Percentiles rank a stretch among this genome's conserved stretches.
These are phyloP conservation scores for Girardinichthys multiradiatus DNA, from an alignment of 2,113 vertebrate genomes.

Conservation along the genomic window DNA sequence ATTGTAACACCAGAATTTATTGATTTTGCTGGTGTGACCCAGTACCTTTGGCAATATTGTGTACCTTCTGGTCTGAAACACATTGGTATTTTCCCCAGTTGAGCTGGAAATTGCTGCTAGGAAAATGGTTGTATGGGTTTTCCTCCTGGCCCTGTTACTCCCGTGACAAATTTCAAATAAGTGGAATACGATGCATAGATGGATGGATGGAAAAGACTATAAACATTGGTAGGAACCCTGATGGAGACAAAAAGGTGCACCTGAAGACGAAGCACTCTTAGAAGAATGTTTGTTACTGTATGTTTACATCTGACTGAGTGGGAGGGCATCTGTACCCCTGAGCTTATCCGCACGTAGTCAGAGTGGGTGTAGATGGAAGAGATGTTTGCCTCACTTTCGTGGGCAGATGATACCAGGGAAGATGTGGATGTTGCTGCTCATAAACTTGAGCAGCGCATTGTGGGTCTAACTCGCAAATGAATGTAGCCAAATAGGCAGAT, in stretches of 20 bases:
- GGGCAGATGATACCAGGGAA: conserved; percentile 47
- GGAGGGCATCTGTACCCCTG: conserved; percentile 40
- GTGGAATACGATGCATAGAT: too few relatives aligned
- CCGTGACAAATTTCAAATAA: too few relatives aligned
- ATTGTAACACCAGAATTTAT: too few relatives aligned
- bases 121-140: background rate
- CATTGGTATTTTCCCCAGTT: background rate
- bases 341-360: conserved; percentile 36
- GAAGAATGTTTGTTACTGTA: conserved; percentile 21
- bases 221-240: background rate
- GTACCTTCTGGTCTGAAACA: background rate
- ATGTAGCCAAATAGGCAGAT: conserved; percentile 43
- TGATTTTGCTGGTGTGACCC: too few relatives aligned
- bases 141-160: too few relatives aligned
- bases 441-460: conserved; percentile 52
- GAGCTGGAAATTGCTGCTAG: background rate
- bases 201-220: background rate
- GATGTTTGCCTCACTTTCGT: conserved; percentile 45
- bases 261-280: conserved; percentile 1
- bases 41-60: too few relatives aligned
- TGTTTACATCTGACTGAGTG: conserved; percentile 55
- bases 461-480: conserved; percentile 49
- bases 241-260: background rate
- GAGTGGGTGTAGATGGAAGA: conserved; percentile 58
- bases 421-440: conserved; percentile 49